phyloP scores from a whole-genome alignment of 2,113 vertebrate genomes.

The Anthoscopus minutus region DNA sequence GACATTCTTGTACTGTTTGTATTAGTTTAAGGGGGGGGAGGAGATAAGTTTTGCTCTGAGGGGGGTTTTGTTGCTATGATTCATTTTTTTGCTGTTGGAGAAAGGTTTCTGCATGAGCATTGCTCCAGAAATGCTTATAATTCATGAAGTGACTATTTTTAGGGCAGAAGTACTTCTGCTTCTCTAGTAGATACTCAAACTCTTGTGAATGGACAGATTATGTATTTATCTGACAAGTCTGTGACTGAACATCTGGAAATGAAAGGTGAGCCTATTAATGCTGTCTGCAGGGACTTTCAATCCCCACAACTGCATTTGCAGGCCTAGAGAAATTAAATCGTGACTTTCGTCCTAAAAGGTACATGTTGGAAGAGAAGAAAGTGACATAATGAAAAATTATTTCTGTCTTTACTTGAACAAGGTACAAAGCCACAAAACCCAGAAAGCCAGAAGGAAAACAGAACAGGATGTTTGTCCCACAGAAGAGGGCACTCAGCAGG shows the following conservation, averaged over 20 bases:
- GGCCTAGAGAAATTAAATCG: not conserved
- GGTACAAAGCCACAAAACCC: not conserved
- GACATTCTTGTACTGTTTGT: not conserved
- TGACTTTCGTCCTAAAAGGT: not conserved
- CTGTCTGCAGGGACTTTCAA: not conserved
- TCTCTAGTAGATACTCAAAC: not conserved
- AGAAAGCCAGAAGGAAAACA: not conserved
- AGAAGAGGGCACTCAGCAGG: not conserved
- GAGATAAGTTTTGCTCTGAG: not conserved
- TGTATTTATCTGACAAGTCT: not conserved
- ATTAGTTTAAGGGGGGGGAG: fast-evolving
- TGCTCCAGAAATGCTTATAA: not conserved
- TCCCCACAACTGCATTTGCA: not conserved
- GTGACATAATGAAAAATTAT: not conserved
- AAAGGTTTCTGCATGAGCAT: not conserved
- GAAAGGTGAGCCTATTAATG: not conserved
- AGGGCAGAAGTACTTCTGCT: not conserved
- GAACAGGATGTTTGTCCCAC: not conserved
- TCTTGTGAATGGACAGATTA: not conserved
- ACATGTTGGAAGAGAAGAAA: not conserved
- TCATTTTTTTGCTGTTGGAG: not conserved
- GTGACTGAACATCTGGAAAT: not conserved
- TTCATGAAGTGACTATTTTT: not conserved
- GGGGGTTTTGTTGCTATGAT: not conserved
- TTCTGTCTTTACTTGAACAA: not conserved